A percentile compares a stretch with the other conserved stretches of the same genome.
Evolutionary conservation across 2,797 vertebrate genomes (phyloP).

Genomic region (Acanthis flammea): DNA sequence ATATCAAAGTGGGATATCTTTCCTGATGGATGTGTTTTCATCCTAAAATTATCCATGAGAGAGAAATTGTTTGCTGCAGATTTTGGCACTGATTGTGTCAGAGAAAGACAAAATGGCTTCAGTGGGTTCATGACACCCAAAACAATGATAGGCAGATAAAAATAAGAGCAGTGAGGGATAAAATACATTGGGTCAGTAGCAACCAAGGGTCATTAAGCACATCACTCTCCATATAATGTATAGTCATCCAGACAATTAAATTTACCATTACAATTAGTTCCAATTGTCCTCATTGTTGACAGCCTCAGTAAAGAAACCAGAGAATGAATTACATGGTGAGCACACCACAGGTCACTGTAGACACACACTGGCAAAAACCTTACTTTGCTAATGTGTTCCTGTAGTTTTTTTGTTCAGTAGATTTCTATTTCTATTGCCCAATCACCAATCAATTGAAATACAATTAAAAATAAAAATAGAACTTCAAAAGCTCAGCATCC

Average conservation of each 20-base stretch:
- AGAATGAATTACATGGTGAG: background rate
- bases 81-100: background rate
- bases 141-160: background rate
- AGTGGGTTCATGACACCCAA: background rate
- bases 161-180: background rate
- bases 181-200: background rate
- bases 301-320: background rate
- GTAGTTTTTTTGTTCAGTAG: background rate
- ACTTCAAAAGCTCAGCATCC: background rate
- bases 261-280: background rate
- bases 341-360: background rate
- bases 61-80: background rate
- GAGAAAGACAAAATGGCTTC: background rate
- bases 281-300: background rate
- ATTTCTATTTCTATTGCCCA: background rate
- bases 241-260: background rate
- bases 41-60: background rate
- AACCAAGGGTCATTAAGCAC: background rate
- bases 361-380: background rate
- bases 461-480: constrained; percentile 45
- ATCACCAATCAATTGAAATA: constrained; percentile 7
- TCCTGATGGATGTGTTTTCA: background rate
- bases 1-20: background rate
- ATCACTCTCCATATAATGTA: background rate
- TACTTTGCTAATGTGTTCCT: background rate